Evolutionary conservation across 2,888 invertebrate genomes (phyloP).

Genomic region (Machimus atricapillus): DNA sequence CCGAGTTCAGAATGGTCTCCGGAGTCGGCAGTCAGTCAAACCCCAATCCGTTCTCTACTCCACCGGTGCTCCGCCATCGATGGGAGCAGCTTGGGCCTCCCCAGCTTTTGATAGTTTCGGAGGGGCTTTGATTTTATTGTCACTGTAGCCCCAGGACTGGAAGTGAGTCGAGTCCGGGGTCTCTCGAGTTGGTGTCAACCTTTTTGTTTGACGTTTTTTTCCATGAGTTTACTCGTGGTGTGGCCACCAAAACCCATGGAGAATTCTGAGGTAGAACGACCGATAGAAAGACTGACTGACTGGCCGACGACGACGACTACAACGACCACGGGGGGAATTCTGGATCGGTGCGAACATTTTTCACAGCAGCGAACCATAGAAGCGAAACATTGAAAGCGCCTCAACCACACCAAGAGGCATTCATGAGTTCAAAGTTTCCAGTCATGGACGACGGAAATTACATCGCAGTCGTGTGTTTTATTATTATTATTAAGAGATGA

Average conservation of each 20-base stretch:
- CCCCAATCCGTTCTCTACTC: neutral
- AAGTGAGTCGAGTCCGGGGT: neutral
- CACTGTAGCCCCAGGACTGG: neutral
- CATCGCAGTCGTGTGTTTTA: conserved; percentile 7
- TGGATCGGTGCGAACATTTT: neutral
- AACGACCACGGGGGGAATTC: neutral
- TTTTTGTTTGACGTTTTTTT: neutral
- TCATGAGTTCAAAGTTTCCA: conserved; percentile 4
- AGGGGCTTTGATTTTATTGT: neutral
- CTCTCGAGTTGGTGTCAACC: neutral
- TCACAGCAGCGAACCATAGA: neutral
- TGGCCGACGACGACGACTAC: neutral
- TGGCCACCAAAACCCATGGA: neutral
- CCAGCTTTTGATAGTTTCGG: neutral
- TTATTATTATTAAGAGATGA: neutral
- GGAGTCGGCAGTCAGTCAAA: neutral
- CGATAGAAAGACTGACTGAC: neutral
- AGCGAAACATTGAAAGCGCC: neutral
- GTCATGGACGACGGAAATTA: conserved; percentile 23
- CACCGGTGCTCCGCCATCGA: neutral
- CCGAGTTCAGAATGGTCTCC: neutral
- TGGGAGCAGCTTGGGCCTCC: neutral
- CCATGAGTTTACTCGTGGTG: neutral
- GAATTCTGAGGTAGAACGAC: neutral
- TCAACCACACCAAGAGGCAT: neutral